phyloP scores from a whole-genome alignment of 2,888 invertebrate genomes.

The Lepidocyrtinus sp. region DNA sequence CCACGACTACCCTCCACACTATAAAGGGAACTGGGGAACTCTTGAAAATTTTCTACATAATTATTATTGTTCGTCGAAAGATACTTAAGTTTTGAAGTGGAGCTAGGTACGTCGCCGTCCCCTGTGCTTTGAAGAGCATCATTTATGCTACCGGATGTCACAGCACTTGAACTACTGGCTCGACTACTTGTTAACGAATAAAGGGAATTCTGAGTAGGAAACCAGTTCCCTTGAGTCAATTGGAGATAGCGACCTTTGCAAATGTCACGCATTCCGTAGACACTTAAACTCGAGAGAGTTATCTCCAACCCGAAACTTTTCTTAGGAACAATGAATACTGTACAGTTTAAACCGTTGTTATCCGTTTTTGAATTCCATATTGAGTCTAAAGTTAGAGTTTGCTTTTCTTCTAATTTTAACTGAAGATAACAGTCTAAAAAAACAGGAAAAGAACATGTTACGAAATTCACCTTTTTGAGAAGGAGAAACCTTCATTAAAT shows the following conservation, averaged over 20 bases:
- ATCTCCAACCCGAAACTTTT: slow-evolving; percentile 65
- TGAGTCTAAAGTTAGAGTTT: slow-evolving; percentile 63
- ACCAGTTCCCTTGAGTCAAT: slow-evolving; percentile 43
- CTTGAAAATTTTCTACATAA: slow-evolving; percentile 37
- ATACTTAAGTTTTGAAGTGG: slow-evolving; percentile 30
- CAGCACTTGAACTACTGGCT: slow-evolving; percentile 38
- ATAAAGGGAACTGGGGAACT: slow-evolving; percentile 2
- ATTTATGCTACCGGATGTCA: slow-evolving; percentile 9
- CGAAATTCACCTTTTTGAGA: neutral
- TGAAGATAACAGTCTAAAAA: slow-evolving; percentile 65
- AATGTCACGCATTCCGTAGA: slow-evolving; percentile 69
- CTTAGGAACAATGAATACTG: slow-evolving; percentile 65
- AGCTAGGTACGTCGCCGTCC: neutral
- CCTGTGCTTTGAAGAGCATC: neutral
- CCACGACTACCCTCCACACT: slow-evolving; percentile 1
- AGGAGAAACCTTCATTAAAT: slow-evolving; percentile 19
- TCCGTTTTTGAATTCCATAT: slow-evolving; percentile 64
- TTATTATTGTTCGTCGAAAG: slow-evolving; percentile 32
- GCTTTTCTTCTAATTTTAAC: slow-evolving; percentile 55
- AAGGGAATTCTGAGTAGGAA: too few relatives aligned
- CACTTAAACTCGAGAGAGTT: slow-evolving; percentile 66
- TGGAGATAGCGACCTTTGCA: slow-evolving; percentile 68
- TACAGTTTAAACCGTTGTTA: slow-evolving; percentile 68
- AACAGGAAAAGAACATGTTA: slow-evolving; percentile 6
- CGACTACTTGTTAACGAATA: slow-evolving; percentile 36